phyloP scores from a whole-genome alignment of 2,888 invertebrate genomes.

The Dolichopus griseipennis region DNA sequence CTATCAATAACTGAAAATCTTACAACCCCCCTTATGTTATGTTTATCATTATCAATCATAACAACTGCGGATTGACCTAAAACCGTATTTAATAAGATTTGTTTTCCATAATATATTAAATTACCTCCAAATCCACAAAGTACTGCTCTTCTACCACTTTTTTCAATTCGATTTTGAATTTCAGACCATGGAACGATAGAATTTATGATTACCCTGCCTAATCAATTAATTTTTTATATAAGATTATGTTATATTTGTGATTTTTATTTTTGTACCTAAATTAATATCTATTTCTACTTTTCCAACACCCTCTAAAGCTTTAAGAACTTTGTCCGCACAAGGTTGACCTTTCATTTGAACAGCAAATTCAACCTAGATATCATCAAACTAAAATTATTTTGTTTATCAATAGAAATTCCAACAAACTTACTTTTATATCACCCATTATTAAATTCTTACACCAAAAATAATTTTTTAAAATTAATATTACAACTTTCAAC shows the following conservation, averaged over 20 bases:
- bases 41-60: constrained; percentile 50
- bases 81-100: not conserved
- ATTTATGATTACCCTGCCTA: constrained; percentile 35
- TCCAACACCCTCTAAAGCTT: constrained; percentile 41
- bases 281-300: constrained; percentile 33
- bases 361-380: constrained; percentile 53
- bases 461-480: too few species aligned
- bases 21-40: constrained; percentile 60
- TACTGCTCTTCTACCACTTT: constrained; percentile 63
- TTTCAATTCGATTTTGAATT: constrained; percentile 45
- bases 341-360: constrained; percentile 54
- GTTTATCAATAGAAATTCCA: not conserved
- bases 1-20: constrained; percentile 51
- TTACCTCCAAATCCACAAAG: constrained; percentile 70
- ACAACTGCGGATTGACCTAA: constrained; percentile 58
- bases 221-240: not conserved
- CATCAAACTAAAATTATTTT: not conserved
- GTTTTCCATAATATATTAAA: not conserved
- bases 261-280: constrained; percentile 7
- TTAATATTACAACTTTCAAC: too few species aligned
- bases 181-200: constrained; percentile 39
- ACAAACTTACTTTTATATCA: constrained; percentile 30
- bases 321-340: constrained; percentile 47
- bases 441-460: constrained; percentile 26
- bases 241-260: not conserved